phyloP scores from a whole-genome alignment of 1,140 invertebrate genomes.

The Camponotus pennsylvanicus region DNA sequence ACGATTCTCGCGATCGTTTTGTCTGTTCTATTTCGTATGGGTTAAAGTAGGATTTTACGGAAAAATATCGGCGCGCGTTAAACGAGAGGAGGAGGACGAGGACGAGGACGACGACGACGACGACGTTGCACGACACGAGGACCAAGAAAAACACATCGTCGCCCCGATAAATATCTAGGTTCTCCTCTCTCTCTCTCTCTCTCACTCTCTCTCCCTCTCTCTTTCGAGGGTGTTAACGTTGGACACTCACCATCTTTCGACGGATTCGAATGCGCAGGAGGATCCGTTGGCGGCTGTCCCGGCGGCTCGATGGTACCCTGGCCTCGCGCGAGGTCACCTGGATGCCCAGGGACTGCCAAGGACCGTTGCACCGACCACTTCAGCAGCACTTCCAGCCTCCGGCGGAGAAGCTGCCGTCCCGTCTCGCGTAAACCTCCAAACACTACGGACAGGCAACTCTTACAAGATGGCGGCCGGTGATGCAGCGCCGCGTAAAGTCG shows the following conservation, averaged over 20 bases:
- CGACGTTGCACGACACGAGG: background rate
- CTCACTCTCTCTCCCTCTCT: slow-evolving; percentile 18
- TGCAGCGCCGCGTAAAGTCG: slow-evolving; percentile 49
- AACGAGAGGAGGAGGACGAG: background rate
- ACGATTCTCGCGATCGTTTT: background rate
- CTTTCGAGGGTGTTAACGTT: slow-evolving; percentile 35
- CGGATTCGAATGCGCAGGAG: slow-evolving; percentile 75
- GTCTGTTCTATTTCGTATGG: background rate
- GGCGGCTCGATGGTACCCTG: slow-evolving; percentile 73
- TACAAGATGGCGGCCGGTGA: slow-evolving; percentile 73
- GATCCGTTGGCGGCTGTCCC: slow-evolving; percentile 72
- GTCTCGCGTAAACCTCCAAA: slow-evolving; percentile 75
- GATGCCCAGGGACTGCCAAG: slow-evolving; percentile 79
- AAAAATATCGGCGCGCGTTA: background rate
- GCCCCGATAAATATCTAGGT: slow-evolving; percentile 6
- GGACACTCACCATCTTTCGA: slow-evolving; percentile 81
- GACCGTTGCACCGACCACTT: slow-evolving; percentile 75
- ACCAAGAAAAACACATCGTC: background rate
- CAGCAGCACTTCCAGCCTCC: slow-evolving; percentile 79
- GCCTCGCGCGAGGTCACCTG: slow-evolving; percentile 77
- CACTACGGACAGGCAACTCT: slow-evolving; percentile 73
- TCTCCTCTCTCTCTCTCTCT: background rate
- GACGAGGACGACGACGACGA: background rate
- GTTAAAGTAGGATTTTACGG: background rate
- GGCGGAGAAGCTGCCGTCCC: slow-evolving; percentile 75